These are phyloP conservation scores for Microtus californicus DNA, from an alignment of 2,797 vertebrate genomes.

Conservation along the genomic window DNA sequence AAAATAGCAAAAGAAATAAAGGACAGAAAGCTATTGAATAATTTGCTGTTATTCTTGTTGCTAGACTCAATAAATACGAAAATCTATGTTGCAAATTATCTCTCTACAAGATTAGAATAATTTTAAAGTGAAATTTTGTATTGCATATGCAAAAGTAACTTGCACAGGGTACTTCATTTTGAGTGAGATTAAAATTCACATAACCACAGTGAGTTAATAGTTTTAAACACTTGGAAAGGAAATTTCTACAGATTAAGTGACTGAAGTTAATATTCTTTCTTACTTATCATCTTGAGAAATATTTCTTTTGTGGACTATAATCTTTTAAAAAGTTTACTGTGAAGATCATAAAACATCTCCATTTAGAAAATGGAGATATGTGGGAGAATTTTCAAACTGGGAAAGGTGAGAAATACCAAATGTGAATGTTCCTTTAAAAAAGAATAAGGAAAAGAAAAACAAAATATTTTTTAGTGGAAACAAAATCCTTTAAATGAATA, in stretches of 20 bases:
- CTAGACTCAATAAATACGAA: background rate
- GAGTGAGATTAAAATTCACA: slow-evolving; percentile 36
- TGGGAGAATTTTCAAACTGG: slow-evolving; percentile 65
- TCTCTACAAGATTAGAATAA: background rate
- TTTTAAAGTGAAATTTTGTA: slow-evolving; percentile 4
- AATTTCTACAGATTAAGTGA: slow-evolving; percentile 14
- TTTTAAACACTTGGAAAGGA: slow-evolving; percentile 31
- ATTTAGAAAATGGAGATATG: slow-evolving; percentile 58
- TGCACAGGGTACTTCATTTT: background rate
- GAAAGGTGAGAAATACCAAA: slow-evolving; percentile 66
- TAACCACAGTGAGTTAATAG: background rate
- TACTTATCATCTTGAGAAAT: slow-evolving; percentile 52
- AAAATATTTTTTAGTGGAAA: slow-evolving; percentile 62
- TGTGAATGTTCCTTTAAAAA: slow-evolving; percentile 48
- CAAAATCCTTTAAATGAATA: slow-evolving; percentile 63
- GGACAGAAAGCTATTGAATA: background rate
- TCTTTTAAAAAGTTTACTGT: slow-evolving; percentile 30
- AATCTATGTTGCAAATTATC: slow-evolving; percentile 5
- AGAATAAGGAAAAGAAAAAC: background rate
- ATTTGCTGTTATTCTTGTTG: background rate
- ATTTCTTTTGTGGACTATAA: slow-evolving; percentile 39
- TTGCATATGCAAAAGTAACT: slow-evolving; percentile 27
- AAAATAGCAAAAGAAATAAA: background rate
- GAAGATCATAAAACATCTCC: slow-evolving; percentile 53
- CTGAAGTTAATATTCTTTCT: slow-evolving; percentile 44